Evolutionary conservation across 2,888 invertebrate genomes (phyloP), one percentile per base, ranked within the genome.

Genomic region (Lumbricus terrestris): DNA sequence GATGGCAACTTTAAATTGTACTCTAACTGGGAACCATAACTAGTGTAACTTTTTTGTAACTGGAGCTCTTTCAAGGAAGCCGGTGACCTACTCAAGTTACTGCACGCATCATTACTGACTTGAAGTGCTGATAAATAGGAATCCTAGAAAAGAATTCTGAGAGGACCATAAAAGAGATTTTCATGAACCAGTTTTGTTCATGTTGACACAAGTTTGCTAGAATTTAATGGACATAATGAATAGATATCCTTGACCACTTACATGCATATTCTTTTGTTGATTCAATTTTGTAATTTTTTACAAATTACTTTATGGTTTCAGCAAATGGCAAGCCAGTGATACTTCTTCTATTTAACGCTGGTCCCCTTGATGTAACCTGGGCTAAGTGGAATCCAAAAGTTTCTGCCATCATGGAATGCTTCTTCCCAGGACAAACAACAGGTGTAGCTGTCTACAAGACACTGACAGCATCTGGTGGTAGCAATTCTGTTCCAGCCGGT

Each of bases 331-430:
- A 42, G 16, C 92, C 92, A 15, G 91, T 93, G 23, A 37, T 92
- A 54, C 82, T 92, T 37, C 90, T 92, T 20, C 88, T 93, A 23
- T 92, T 92, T 90, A 91, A 91, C 34, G 92, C 90, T 23, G 91
- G 92, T 82, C 92, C 92, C 16, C 83, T 94, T 29, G 94, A 95
- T 91, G 92, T 95, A 33, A 92, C 92, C 8, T 93, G 93, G 92
- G 93, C 93, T 29, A 93, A 93, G 54, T 90, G 91, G 8, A 92
- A 91, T 37, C 82, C 91, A 11, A 90, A 91, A 13, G 93, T 93
- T 20, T 33, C 54, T 6, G 92, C 91, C 69, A 93, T 93, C 69
- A 69, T 93, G 47, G 91, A 91, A 85, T 92, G 91, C 82, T 93
- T 92, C 90, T 93, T 91, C 89, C 93, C 93, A 0, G 93, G 92